Percentiles rank a stretch among this genome's conserved stretches.
These are phyloP conservation scores for Corythoichthys haematopterus DNA, from an alignment of 2,113 vertebrate species.

Conservation along the genomic window DNA sequence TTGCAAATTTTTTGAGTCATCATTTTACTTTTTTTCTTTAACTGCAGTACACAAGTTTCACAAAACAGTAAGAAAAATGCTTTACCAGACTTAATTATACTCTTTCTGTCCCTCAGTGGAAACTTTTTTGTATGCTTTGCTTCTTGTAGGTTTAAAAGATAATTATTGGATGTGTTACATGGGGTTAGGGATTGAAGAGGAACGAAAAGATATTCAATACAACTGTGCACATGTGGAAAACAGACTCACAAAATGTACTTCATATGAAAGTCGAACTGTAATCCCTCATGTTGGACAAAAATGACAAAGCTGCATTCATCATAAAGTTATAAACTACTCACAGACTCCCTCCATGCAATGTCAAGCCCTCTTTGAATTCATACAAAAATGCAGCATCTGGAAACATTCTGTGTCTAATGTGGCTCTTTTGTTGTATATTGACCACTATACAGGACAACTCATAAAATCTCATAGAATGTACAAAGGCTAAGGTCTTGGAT, in stretches of 20 bases:
- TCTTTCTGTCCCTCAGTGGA: no score
- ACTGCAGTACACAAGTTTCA: no score
- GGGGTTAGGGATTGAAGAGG: no score
- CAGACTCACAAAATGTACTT: not conserved
- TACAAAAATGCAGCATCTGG: not conserved
- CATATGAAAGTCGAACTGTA: not conserved
- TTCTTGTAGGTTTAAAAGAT: no score
- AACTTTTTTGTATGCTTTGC: no score
- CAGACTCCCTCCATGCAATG: not conserved
- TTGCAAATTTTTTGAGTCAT: no score
- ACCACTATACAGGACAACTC: not conserved
- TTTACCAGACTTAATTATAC: no score
- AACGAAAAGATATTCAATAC: no score
- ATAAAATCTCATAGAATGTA: not conserved
- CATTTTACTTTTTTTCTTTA: no score
- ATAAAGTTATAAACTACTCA: not conserved
- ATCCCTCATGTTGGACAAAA: constrained; percentile 1
- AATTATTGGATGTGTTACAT: no score
- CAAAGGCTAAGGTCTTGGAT: not conserved
- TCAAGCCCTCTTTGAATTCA: not conserved
- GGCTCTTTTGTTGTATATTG: not conserved
- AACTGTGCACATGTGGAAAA: no score
- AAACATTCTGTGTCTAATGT: not conserved
- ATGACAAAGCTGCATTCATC: not conserved
- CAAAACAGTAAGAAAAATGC: no score